Conservation (phyloP, 2,113 vertebrate species). For the Daubentonia madagascariensis region DNA sequence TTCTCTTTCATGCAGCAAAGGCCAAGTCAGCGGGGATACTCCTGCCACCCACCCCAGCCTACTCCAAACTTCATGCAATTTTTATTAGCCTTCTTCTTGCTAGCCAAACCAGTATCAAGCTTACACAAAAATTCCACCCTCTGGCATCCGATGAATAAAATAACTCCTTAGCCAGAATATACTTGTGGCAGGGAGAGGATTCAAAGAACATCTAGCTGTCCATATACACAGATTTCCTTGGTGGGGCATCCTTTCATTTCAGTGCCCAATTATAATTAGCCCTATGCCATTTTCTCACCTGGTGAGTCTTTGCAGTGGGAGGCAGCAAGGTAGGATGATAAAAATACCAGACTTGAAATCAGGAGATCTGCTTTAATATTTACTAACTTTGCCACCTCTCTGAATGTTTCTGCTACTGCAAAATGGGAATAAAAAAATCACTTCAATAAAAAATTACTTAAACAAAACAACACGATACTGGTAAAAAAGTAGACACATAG, state of each 20-base stretch:
- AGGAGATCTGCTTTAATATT: background rate
- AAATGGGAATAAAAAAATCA: conserved; percentile 1
- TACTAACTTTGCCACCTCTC: background rate
- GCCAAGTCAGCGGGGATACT: conserved; percentile 67
- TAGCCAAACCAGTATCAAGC: conserved; percentile 48
- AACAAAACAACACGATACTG: no score
- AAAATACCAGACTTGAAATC: background rate
- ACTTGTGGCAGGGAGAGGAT: conserved; percentile 17
- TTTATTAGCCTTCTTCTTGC: conserved; percentile 67
- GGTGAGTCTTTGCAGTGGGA: background rate
- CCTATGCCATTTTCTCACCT: background rate
- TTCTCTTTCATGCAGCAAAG: conserved; percentile 44
- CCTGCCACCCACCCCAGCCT: conserved; percentile 12
- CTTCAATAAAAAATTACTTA: background rate
- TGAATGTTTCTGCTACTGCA: background rate
- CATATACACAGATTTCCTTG: background rate
- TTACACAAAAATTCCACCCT: conserved; percentile 67
- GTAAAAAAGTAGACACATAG: no score
- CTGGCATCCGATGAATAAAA: conserved; percentile 79
- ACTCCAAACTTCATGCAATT: conserved; percentile 64
- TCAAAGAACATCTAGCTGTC: conserved; percentile 35
- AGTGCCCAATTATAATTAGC: background rate
- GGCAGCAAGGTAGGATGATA: background rate
- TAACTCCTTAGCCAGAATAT: conserved; percentile 71
- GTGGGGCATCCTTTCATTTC: background rate